These are phyloP conservation scores for Camptogramma bilineatum DNA, from an alignment of 2,888 invertebrate species.

Conservation along the genomic window DNA sequence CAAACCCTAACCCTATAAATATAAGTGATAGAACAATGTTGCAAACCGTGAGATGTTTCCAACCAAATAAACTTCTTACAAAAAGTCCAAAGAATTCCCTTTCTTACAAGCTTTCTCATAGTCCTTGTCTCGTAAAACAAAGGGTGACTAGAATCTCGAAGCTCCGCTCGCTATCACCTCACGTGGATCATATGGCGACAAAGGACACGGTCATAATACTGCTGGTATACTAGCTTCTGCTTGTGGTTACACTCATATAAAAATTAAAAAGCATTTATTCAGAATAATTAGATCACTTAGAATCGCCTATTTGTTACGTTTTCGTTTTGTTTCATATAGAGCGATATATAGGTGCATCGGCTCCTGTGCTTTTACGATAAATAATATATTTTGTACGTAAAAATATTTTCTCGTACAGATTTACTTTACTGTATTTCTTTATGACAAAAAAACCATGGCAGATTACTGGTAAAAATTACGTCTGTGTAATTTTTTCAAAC, in stretches of 20 bases:
- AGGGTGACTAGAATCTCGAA: conserved; percentile 67
- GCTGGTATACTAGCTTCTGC: background rate
- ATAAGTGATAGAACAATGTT: background rate
- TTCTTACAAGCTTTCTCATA: conserved; percentile 54
- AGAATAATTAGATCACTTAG: no score
- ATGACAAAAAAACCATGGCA: no score
- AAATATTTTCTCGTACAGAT: no score
- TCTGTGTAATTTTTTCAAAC: no score
- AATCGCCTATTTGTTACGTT: no score
- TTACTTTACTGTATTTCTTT: no score
- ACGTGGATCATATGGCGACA: conserved; percentile 66
- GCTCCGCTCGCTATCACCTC: conserved; percentile 61
- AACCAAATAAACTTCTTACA: conserved; percentile 10
- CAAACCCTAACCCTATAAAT: background rate
- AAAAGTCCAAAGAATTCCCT: conserved; percentile 20
- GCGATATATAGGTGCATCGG: no score
- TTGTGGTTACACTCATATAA: background rate
- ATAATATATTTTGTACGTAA: no score
- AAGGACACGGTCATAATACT: conserved; percentile 3
- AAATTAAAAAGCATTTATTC: no score
- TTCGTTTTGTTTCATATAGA: no score
- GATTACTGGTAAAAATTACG: no score
- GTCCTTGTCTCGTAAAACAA: conserved; percentile 58
- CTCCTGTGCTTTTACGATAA: no score
- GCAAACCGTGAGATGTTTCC: background rate